Conservation (phyloP, 23 tunicate genomes). For the Diplosoma virens region DNA sequence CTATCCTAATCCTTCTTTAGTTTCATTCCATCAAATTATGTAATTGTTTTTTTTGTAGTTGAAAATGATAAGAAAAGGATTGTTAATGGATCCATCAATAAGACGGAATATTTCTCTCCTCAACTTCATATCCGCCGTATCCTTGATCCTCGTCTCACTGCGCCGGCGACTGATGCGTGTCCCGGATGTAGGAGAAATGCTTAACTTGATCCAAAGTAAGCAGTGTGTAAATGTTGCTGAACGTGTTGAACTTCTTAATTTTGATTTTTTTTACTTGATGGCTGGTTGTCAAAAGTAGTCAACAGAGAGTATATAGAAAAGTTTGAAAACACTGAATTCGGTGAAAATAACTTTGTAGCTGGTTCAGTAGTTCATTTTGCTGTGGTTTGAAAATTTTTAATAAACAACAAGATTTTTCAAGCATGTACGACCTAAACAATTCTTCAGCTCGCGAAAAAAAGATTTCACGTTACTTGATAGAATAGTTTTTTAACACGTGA, state of each 20-base stretch:
- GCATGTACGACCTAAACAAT: too few relatives aligned
- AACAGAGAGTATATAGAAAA: too few relatives aligned
- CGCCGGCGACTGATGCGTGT: slow-evolving; percentile 57
- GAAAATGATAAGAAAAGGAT: slow-evolving; percentile 48
- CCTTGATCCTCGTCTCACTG: slow-evolving; percentile 55
- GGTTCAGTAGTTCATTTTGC: too few relatives aligned
- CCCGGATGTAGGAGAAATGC: slow-evolving; percentile 57
- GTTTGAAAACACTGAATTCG: too few relatives aligned
- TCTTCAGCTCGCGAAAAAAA: too few relatives aligned
- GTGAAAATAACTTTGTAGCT: too few relatives aligned
- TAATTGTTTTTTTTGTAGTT: slow-evolving; percentile 27
- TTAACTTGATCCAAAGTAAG: slow-evolving; percentile 40
- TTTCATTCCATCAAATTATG: background rate
- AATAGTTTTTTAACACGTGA: too few relatives aligned
- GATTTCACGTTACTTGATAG: too few relatives aligned
- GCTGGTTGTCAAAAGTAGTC: too few relatives aligned
- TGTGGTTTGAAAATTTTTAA: too few relatives aligned
- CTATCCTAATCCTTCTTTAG: background rate
- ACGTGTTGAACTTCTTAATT: background rate
- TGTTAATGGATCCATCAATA: slow-evolving; percentile 33
- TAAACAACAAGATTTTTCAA: too few relatives aligned
- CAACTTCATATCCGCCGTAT: slow-evolving; percentile 42
- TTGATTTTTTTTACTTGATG: too few relatives aligned
- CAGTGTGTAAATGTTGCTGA: background rate
- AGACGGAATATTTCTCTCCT: slow-evolving; percentile 54